Evolutionary conservation across 2,797 vertebrate genomes (phyloP).

Genomic region (Tragelaphus eurycerus): DNA sequence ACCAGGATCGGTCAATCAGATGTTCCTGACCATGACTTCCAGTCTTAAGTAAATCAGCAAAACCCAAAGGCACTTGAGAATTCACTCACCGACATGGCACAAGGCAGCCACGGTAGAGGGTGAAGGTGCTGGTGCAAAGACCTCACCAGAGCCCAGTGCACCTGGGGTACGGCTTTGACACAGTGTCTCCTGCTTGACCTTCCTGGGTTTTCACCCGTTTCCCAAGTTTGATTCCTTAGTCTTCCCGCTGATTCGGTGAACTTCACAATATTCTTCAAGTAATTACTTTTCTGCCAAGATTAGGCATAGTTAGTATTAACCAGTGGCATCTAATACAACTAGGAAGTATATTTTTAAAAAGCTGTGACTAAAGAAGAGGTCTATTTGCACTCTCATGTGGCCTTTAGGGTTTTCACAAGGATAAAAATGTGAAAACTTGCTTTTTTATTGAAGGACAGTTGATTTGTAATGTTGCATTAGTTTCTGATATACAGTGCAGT

Average conservation of each 20-base stretch:
- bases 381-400: background rate
- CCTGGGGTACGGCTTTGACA: background rate
- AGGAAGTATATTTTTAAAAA: background rate
- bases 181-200: background rate
- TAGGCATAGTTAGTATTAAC: background rate
- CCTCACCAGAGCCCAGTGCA: background rate
- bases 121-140: background rate
- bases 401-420: background rate
- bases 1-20: background rate
- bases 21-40: background rate
- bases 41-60: background rate
- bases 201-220: background rate
- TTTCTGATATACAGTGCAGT: background rate
- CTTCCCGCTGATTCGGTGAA: background rate
- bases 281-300: background rate
- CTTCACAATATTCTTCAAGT: background rate
- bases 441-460: background rate
- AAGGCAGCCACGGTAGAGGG: rapidly evolving
- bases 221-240: background rate
- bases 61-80: background rate
- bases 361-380: background rate
- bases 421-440: background rate
- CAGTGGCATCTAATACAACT: background rate
- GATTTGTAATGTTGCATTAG: background rate
- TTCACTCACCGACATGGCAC: background rate